A percentile compares a stretch with the other conserved stretches of the same genome.
Conservation (phyloP, 2,113 vertebrate genomes). For the Rousettus leschenaultii region DNA sequence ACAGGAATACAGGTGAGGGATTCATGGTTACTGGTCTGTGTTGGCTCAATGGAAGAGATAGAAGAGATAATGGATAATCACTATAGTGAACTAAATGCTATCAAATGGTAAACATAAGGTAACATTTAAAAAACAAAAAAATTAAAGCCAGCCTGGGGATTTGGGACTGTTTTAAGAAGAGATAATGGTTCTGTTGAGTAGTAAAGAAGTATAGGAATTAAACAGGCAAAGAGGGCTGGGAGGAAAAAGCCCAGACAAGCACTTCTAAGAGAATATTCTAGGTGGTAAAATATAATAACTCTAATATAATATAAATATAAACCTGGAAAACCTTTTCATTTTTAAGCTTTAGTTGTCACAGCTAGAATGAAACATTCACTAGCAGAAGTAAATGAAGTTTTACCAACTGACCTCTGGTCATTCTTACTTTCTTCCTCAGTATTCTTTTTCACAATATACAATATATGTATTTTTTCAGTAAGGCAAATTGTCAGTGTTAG, state of each 20-base stretch:
- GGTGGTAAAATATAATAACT: not conserved
- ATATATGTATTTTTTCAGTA: not conserved
- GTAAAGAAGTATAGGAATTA: not conserved
- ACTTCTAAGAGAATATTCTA: not conserved
- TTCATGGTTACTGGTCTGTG: not conserved
- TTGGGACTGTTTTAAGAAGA: not conserved
- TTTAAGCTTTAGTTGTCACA: not conserved
- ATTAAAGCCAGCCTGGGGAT: not conserved
- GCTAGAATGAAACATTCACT: not conserved
- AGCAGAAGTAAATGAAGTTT: not conserved
- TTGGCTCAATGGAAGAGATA: not conserved
- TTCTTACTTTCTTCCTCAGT: not conserved
- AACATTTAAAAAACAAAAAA: not conserved
- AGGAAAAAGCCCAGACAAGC: not conserved
- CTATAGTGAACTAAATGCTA: not conserved
- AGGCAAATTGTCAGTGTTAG: not conserved
- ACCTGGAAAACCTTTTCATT: not conserved
- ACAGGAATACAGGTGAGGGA: not conserved
- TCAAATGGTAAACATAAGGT: not conserved
- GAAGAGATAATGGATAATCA: not conserved
- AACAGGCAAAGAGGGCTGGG: not conserved
- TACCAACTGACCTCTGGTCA: not conserved
- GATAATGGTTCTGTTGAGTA: not conserved
- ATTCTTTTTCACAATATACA: not conserved
- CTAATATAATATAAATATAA: not conserved